These are phyloP conservation scores for Patella ulyssiponensis DNA, from an alignment of 2,888 invertebrate genomes.

Conservation along the genomic window DNA sequence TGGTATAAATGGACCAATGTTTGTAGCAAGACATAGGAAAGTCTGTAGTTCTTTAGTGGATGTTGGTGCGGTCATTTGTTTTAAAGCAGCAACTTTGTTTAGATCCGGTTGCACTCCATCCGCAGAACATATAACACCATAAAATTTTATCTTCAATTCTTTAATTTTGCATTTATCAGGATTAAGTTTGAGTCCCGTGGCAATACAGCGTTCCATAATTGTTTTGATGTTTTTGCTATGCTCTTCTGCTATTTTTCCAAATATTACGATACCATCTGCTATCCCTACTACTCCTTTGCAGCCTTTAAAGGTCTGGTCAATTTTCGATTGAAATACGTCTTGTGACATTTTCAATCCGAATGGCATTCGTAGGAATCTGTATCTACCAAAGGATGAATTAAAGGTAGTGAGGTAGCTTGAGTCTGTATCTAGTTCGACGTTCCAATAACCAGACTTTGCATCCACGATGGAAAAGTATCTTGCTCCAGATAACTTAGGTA, in stretches of 20 bases:
- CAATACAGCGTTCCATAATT: constrained; percentile 11
- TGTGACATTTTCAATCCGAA: constrained; percentile 18
- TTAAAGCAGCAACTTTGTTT: neutral
- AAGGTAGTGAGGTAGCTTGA: neutral
- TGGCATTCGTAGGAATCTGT: neutral
- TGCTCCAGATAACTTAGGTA: constrained; percentile 27
- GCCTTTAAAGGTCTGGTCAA: constrained; percentile 20
- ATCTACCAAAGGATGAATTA: neutral
- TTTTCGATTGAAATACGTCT: constrained; percentile 23
- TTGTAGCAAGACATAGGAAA: neutral
- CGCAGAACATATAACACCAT: constrained; percentile 14
- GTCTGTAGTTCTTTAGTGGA: neutral
- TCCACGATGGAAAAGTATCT: constrained; percentile 31
- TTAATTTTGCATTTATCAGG: constrained; percentile 17
- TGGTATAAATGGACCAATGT: neutral
- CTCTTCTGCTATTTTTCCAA: constrained; percentile 10
- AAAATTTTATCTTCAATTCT: constrained; percentile 9
- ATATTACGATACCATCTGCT: constrained; percentile 16
- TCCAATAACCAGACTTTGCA: constrained; percentile 38
- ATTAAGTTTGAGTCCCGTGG: constrained; percentile 15
- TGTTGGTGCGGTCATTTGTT: neutral
- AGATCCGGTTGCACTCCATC: constrained; percentile 10
- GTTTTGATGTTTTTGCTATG: constrained; percentile 15
- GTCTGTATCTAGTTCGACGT: constrained; percentile 18
- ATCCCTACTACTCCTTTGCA: constrained; percentile 18